These are phyloP conservation scores for Hartigia nigra DNA, from an alignment of 2,888 invertebrate species.

Conservation along the genomic window DNA sequence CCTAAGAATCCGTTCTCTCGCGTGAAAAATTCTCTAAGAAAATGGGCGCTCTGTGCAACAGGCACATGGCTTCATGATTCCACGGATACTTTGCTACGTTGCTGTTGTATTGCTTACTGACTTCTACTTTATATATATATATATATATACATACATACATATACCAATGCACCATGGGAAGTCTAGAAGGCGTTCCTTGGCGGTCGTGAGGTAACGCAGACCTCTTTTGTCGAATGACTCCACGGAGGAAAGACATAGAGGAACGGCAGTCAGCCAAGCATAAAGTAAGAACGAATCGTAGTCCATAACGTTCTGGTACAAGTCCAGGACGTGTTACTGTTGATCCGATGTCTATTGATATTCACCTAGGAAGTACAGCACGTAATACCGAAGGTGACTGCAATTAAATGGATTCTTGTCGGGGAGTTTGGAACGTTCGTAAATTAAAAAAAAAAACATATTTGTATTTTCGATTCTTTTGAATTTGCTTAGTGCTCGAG, in stretches of 20 bases:
- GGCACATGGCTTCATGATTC: background rate
- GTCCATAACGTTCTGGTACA: conserved; percentile 49
- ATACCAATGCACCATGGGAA: background rate
- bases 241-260: conserved; percentile 41
- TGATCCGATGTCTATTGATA: background rate
- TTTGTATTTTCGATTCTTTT: background rate
- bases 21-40: background rate
- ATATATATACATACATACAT: background rate
- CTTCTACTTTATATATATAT: background rate
- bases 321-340: conserved; percentile 36
- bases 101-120: background rate
- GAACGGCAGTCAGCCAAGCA: conserved; percentile 49
- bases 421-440: background rate
- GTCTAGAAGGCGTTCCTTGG: conserved; percentile 42
- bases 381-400: too few relatives aligned
- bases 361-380: background rate
- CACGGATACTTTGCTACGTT: background rate
- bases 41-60: background rate
- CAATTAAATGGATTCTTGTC: background rate
- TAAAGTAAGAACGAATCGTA: conserved; percentile 58
- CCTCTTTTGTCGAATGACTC: conserved; percentile 27
- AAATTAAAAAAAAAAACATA: background rate
- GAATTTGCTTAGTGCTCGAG: background rate
- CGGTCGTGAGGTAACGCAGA: conserved; percentile 35
- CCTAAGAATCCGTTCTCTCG: background rate